Evolutionary conservation across 2,113 vertebrate species (phyloP).

Genomic region (Pardalotus punctatus): DNA sequence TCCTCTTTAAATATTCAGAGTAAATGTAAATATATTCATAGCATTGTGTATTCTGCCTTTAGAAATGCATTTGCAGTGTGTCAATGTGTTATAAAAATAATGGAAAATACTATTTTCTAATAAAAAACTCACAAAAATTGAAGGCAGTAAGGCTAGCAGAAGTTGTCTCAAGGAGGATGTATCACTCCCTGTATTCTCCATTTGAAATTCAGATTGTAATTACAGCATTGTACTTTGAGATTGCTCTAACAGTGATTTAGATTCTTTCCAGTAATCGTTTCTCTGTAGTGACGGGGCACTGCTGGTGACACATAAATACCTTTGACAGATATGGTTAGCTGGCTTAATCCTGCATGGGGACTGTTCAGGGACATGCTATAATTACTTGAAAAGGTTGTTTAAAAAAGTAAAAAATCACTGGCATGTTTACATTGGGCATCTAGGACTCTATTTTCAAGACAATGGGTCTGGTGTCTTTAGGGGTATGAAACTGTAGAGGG

Average conservation of each 20-base stretch:
- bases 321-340: background rate
- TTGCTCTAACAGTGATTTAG: slow-evolving; percentile 26
- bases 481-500: background rate
- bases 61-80: slow-evolving; percentile 8
- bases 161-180: slow-evolving; percentile 5
- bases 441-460: background rate
- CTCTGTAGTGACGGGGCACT: background rate
- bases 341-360: background rate
- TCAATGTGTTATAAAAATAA: slow-evolving; percentile 20
- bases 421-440: background rate
- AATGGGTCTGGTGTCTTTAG: background rate
- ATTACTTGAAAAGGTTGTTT: background rate
- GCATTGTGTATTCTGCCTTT: background rate
- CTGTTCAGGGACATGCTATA: background rate
- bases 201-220: slow-evolving; percentile 51
- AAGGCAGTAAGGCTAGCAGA: background rate
- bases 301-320: background rate
- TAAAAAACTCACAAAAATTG: background rate
- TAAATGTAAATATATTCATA: slow-evolving; percentile 49
- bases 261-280: background rate
- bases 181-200: background rate
- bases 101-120: slow-evolving; percentile 15
- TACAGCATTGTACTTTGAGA: background rate
- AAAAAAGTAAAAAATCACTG: background rate
- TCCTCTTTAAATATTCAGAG: slow-evolving; percentile 39